phyloP scores from a whole-genome alignment of 2,888 invertebrate species.

The Cryptus viduatorius region DNA sequence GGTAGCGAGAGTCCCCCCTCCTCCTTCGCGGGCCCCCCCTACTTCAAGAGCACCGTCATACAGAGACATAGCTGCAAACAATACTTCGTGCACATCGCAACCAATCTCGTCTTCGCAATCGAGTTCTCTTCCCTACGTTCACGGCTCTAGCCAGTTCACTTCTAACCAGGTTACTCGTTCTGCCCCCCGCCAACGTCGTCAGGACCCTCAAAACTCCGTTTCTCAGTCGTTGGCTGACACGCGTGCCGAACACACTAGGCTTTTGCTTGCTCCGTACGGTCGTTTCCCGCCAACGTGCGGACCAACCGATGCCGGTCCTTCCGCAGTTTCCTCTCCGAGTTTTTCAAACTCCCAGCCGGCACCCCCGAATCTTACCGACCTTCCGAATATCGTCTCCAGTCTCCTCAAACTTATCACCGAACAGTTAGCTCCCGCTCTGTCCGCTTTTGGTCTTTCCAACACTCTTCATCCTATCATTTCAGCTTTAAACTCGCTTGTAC shows the following conservation, averaged over 20 bases:
- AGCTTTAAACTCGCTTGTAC: neutral
- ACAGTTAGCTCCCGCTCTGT: neutral
- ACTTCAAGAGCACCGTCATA: no score
- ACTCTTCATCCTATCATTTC: conserved; percentile 1
- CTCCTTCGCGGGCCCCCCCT: no score
- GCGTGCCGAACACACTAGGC: neutral
- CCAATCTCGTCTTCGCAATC: no score
- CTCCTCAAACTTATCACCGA: conserved; percentile 3
- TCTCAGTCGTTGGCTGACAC: neutral
- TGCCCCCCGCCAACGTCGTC: no score
- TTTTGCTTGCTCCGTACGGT: neutral
- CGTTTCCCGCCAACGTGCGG: neutral
- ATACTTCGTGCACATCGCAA: no score
- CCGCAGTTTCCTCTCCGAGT: neutral
- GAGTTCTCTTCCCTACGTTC: no score
- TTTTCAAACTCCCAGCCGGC: neutral
- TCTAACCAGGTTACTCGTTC: no score
- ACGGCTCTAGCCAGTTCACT: no score
- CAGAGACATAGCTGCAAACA: no score
- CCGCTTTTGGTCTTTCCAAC: conserved; percentile 11
- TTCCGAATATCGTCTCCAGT: neutral
- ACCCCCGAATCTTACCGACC: neutral
- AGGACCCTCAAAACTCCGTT: neutral
- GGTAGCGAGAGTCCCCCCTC: no score
- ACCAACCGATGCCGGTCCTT: neutral